Percentiles rank a stretch among this genome's conserved stretches.
phyloP scores from a whole-genome alignment of 2,797 vertebrate genomes.

The Catamblyrhynchus diadema region DNA sequence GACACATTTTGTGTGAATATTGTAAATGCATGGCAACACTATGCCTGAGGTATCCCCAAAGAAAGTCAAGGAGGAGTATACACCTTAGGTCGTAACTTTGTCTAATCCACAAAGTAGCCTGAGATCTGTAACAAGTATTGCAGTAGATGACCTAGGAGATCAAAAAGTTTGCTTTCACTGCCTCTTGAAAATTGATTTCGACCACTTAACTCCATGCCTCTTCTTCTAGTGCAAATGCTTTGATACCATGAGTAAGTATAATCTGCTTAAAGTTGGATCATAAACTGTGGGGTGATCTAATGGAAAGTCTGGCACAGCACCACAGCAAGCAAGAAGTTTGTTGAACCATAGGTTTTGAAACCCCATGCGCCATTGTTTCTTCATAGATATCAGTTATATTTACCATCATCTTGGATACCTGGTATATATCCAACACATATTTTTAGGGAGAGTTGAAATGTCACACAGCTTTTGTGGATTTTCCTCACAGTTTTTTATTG shows the following conservation, averaged over 20 bases:
- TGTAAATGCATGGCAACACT: background rate
- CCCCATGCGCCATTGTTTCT: fast-evolving
- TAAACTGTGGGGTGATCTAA: background rate
- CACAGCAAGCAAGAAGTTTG: background rate
- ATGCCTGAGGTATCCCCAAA: background rate
- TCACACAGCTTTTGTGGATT: background rate
- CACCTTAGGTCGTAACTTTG: background rate
- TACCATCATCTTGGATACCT: background rate
- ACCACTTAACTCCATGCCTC: background rate
- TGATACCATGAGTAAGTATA: background rate
- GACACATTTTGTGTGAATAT: background rate
- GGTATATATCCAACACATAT: background rate
- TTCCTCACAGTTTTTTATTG: background rate
- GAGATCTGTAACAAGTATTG: background rate
- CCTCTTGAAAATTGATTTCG: background rate
- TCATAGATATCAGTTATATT: background rate
- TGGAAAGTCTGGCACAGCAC: background rate
- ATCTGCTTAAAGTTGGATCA: background rate
- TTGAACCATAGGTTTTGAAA: background rate
- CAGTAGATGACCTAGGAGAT: background rate
- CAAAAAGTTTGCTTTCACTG: background rate
- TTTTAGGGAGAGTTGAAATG: background rate
- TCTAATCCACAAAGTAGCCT: background rate
- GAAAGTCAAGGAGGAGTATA: background rate
- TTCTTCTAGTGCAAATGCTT: background rate